phyloP scores from a whole-genome alignment of 2,113 vertebrate genomes.

The Casuarius casuarius region DNA sequence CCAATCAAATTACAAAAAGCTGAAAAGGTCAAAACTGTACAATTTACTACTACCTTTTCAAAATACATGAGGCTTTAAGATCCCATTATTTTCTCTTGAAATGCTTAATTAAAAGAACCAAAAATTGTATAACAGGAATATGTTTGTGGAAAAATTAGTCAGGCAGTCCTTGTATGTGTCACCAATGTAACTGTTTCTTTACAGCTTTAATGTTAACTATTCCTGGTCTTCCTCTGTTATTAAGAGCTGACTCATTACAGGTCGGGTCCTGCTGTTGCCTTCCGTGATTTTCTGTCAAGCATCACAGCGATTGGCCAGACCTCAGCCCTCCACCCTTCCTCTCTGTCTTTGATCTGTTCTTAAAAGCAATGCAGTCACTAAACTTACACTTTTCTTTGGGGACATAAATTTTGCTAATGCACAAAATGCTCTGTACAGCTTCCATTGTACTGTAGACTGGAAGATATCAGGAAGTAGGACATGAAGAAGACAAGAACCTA shows the following conservation, averaged over 20 bases:
- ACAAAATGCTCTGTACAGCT: background rate
- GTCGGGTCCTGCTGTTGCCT: background rate
- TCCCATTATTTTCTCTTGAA: slow-evolving; percentile 64
- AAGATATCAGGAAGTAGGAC: background rate
- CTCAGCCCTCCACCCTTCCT: background rate
- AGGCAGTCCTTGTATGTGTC: background rate
- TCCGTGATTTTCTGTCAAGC: background rate
- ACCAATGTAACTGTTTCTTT: slow-evolving; percentile 19
- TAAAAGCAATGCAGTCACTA: background rate
- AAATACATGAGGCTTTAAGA: slow-evolving; percentile 65
- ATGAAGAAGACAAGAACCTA: background rate
- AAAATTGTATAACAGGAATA: slow-evolving; percentile 42
- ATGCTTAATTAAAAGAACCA: slow-evolving; percentile 58
- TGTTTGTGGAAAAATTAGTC: slow-evolving; percentile 40
- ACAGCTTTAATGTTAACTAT: background rate
- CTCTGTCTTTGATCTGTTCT: background rate
- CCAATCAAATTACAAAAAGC: slow-evolving; percentile 70
- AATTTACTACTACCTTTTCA: slow-evolving; percentile 74
- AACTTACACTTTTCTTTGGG: background rate
- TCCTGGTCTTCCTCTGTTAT: background rate
- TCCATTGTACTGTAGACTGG: background rate
- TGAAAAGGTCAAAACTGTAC: slow-evolving; percentile 69
- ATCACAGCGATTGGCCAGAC: background rate
- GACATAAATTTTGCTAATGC: background rate
- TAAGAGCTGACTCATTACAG: background rate